Base-by-base conservation (phyloP, 2,888 invertebrate genomes). In the Diarsia rubi region DNA sequence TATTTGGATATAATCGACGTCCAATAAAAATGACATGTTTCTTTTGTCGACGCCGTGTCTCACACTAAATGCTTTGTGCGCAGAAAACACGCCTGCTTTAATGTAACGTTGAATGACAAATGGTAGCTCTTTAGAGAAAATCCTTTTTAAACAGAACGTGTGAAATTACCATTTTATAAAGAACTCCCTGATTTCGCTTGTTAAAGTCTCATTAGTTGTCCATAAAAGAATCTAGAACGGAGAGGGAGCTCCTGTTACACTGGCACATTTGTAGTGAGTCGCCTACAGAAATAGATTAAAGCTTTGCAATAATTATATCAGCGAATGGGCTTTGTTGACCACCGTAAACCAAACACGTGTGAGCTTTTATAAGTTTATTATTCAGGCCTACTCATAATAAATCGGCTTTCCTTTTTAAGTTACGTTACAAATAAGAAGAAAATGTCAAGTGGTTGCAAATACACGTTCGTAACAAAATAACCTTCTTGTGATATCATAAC, bases 231-330 rank as follows among this genome's bases (percentile, higher is more conserved):
- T 82, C 81, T 83, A 79, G 78, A 79, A 73, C 75, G 79, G 82
- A 84, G 74, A 79, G 80, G 85, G 83, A 86, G 92, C 52, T 91
- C 94, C 85, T 75, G 75, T 86, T 92, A 91, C 45, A 82, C 85
- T 93, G 93, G 94, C 78, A 75, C 54, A 83, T 84, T 85, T 82
- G 88, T 86, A 87, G 90, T 93, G 94, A 94, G 90, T 94, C 93
- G 93, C 76, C 88, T 90, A 93, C 95, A 89, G 90, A 94, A 95
- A 96, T 96, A 96, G 95, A 94, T 90, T 91, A 91, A 92, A 91
- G 91, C 94, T 88, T 92, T 93, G 95, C 94, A 95, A 94, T 95
- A 95, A 95, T 95, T 95, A 95, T 95, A 95, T 95, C 95, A 95
- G 93, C 94, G 92, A 92, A 93, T 90, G 91, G 89, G 91, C 94